Evolutionary conservation across 2,888 invertebrate genomes (phyloP).

Genomic region (Actias luna): DNA sequence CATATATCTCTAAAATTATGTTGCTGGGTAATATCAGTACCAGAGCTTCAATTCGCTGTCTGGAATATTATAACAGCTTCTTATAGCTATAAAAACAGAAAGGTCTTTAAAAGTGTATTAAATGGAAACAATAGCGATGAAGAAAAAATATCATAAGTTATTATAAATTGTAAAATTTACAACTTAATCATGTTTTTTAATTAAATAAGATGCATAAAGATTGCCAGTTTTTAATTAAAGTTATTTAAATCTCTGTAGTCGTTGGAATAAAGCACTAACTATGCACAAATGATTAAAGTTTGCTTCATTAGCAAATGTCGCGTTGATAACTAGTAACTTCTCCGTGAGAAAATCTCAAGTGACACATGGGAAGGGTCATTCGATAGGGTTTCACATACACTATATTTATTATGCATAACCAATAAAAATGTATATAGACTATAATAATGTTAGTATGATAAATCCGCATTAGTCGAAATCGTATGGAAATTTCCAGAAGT

Average conservation of each 20-base stretch:
- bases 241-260: not conserved
- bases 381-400: not conserved
- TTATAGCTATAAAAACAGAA: too few relatives aligned
- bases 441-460: not conserved
- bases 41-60: too few relatives aligned
- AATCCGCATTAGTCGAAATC: not conserved
- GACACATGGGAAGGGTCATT: not conserved
- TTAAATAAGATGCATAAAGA: too few relatives aligned
- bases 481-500: not conserved
- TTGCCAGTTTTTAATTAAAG: not conserved
- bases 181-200: too few relatives aligned
- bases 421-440: not conserved
- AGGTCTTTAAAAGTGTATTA: too few relatives aligned
- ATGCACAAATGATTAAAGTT: not conserved
- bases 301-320: slow-evolving; percentile 4
- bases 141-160: too few relatives aligned
- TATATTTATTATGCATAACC: not conserved
- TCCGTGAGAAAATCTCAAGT: slow-evolving; percentile 10
- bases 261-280: not conserved
- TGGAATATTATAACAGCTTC: too few relatives aligned
- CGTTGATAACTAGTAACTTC: slow-evolving; percentile 1
- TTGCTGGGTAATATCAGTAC: too few relatives aligned
- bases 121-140: too few relatives aligned
- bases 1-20: too few relatives aligned
- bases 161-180: too few relatives aligned